A percentile compares a stretch with the other conserved stretches of the same genome.
These are phyloP conservation scores for Hemicordylus capensis DNA, from an alignment of 2,113 vertebrate species.

Conservation along the genomic window DNA sequence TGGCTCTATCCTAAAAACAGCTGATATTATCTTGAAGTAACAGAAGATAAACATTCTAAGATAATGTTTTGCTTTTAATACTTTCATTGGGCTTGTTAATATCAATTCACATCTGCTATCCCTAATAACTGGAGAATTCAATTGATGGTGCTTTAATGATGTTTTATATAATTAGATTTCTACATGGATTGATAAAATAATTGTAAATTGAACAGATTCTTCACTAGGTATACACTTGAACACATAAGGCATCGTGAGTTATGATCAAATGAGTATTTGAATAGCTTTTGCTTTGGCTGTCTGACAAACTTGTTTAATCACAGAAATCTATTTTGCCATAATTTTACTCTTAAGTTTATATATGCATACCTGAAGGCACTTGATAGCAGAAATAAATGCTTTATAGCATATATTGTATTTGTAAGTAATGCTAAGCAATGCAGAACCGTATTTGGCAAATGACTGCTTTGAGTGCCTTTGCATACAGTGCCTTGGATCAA, in stretches of 20 bases:
- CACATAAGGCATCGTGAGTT: not conserved
- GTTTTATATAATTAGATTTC: not conserved
- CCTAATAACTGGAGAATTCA: not conserved
- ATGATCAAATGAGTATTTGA: slow-evolving; percentile 20
- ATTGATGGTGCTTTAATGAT: not conserved
- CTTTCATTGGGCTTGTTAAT: slow-evolving; percentile 48
- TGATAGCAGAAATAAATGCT: slow-evolving; percentile 31
- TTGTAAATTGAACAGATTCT: not conserved
- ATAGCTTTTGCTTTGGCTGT: not conserved
- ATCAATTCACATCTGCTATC: slow-evolving; percentile 41
- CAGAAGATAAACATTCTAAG: slow-evolving; percentile 24
- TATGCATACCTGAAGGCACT: slow-evolving; percentile 20
- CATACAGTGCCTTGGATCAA: not conserved
- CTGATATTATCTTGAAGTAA: slow-evolving; percentile 33
- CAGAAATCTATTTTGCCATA: slow-evolving; percentile 23
- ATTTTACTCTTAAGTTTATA: not conserved
- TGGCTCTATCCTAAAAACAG: slow-evolving; percentile 66
- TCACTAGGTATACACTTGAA: not conserved
- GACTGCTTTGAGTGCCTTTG: not conserved
- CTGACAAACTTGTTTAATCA: slow-evolving; percentile 6
- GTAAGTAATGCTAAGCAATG: slow-evolving; percentile 21
- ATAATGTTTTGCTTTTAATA: slow-evolving; percentile 25
- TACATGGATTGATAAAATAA: not conserved
- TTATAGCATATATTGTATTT: not conserved
- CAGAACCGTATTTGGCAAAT: slow-evolving; percentile 37